Evolutionary conservation across 2,888 invertebrate species (phyloP).

Genomic region (Brassicogethes aeneus): DNA sequence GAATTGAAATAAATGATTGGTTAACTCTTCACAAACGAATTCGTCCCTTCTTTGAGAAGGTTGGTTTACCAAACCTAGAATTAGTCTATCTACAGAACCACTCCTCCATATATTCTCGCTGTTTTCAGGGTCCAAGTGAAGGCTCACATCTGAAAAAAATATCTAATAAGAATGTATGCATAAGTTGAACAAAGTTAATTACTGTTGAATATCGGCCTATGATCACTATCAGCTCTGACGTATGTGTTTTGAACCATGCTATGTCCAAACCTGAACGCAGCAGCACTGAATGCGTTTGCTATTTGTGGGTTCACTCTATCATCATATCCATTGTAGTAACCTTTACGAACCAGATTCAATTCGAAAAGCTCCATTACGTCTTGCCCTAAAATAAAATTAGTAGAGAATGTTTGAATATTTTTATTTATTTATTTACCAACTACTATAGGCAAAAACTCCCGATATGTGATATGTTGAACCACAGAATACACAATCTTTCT

Average conservation of each 20-base stretch:
- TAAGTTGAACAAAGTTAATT: constrained; percentile 33
- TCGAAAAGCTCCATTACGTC: constrained; percentile 71
- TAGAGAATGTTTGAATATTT: background rate
- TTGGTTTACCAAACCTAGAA: constrained; percentile 70
- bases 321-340: constrained; percentile 65
- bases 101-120: constrained; percentile 63
- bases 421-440: background rate
- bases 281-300: constrained; percentile 70
- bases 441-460: constrained; percentile 74
- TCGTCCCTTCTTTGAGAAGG: constrained; percentile 72
- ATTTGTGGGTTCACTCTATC: constrained; percentile 61
- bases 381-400: constrained; percentile 42
- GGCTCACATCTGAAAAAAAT: constrained; percentile 56
- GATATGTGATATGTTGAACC: constrained; percentile 76
- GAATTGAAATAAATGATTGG: constrained; percentile 76
- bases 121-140: constrained; percentile 69
- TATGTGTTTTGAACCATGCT: constrained; percentile 75
- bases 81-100: constrained; percentile 69
- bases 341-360: constrained; percentile 55
- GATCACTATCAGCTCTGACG: constrained; percentile 61
- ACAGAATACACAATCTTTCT: constrained; percentile 73
- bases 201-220: constrained; percentile 64
- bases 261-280: constrained; percentile 81
- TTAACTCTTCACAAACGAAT: constrained; percentile 70
- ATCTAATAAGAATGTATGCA: background rate